Percentiles rank a stretch among this genome's conserved stretches.
Evolutionary conservation across 1,140 invertebrate genomes (phyloP).

Genomic region (Andrena cerasifolii): DNA sequence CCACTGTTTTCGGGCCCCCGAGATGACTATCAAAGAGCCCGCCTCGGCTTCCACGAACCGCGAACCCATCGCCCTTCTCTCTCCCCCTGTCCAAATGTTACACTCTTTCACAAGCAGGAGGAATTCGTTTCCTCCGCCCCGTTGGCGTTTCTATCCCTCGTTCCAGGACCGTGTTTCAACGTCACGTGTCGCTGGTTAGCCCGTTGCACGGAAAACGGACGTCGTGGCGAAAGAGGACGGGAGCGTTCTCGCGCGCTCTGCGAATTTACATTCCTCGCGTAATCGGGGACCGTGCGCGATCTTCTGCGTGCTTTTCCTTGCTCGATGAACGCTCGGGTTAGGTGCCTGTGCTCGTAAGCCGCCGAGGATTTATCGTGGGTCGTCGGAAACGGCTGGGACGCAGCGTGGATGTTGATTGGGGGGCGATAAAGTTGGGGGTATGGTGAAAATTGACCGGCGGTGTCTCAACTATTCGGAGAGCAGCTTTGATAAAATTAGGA

Average conservation of each 20-base stretch:
- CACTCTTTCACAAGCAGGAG: conserved; percentile 22
- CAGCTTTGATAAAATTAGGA: no score
- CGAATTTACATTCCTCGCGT: conserved; percentile 30
- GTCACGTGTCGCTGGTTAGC: conserved; percentile 16
- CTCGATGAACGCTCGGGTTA: no score
- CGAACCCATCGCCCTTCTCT: neutral
- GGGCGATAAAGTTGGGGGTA: neutral
- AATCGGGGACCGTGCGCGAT: conserved; percentile 9
- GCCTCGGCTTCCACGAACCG: conserved; percentile 55
- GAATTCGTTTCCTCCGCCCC: conserved; percentile 30
- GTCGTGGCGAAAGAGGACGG: neutral
- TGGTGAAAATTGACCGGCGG: no score
- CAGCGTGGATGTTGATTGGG: conserved; percentile 5
- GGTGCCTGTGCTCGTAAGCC: neutral
- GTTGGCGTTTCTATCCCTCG: neutral
- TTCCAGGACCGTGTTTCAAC: neutral
- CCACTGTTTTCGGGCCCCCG: conserved; percentile 35
- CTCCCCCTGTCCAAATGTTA: conserved; percentile 21
- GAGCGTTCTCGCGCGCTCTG: neutral
- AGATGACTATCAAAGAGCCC: conserved; percentile 56
- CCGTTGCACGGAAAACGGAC: conserved; percentile 3
- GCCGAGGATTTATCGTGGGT: conserved; percentile 1
- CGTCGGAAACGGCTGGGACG: neutral
- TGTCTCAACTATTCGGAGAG: no score
- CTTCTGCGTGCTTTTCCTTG: neutral